Evolutionary conservation across 2,888 invertebrate species (phyloP).

Genomic region (Gastracanthus pulcherrimus): DNA sequence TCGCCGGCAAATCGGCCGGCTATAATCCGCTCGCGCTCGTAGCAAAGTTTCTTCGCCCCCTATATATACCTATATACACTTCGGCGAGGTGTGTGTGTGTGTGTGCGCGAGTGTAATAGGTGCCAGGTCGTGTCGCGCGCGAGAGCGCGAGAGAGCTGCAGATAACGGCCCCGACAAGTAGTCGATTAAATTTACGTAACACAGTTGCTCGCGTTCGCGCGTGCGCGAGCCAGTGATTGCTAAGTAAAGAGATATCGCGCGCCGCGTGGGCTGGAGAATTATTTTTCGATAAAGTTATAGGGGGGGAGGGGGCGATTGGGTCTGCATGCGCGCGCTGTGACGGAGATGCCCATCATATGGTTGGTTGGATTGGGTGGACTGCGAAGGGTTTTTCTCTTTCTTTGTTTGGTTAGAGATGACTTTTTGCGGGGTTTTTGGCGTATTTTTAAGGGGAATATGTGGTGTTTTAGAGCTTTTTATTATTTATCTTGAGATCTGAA

Average conservation of each 20-base stretch:
- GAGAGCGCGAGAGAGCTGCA: conserved; percentile 4
- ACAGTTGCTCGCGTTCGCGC: conserved; percentile 53
- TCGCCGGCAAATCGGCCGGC: conserved; percentile 48
- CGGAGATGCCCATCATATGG: no score
- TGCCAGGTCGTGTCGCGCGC: conserved; percentile 36
- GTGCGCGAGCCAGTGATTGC: no score
- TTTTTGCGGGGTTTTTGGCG: no score
- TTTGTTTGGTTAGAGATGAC: no score
- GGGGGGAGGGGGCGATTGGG: no score
- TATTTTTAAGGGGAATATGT: no score
- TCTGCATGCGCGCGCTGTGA: no score
- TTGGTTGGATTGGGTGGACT: no score
- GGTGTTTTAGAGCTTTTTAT: no score
- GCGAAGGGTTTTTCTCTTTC: no score
- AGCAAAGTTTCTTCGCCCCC: conserved; percentile 17
- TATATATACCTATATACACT: neutral
- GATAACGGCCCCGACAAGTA: conserved; percentile 64
- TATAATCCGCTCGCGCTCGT: conserved; percentile 35
- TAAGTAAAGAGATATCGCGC: conserved; percentile 48
- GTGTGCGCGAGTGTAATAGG: neutral
- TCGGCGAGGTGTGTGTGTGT: neutral
- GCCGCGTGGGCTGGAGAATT: conserved; percentile 56
- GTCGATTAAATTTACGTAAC: conserved; percentile 73
- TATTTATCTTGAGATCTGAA: no score
- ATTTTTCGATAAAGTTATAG: conserved; percentile 66